Conservation (phyloP, 2,797 vertebrate genomes). For the Sebastes glaucus region DNA sequence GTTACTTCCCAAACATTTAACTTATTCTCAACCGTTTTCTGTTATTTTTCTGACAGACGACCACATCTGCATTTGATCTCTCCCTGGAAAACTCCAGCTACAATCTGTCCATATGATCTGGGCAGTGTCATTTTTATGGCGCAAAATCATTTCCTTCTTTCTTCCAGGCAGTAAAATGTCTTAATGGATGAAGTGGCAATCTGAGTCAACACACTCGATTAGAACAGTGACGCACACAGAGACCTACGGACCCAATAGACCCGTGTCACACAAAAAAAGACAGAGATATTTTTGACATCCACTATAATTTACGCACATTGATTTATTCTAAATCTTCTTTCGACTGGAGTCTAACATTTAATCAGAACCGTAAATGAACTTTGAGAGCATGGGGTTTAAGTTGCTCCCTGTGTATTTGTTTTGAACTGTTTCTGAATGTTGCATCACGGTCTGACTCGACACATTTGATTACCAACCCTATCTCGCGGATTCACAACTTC, state of each 20-base stretch:
- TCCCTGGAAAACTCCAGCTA: conserved; percentile 9
- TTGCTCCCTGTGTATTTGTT: not conserved
- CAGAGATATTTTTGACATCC: not conserved
- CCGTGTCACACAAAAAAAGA: not conserved
- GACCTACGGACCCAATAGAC: not conserved
- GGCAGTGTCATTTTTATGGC: not conserved
- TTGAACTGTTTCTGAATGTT: conserved; percentile 26
- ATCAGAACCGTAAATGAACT: not conserved
- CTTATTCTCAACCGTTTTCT: not conserved
- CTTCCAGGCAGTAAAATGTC: not conserved
- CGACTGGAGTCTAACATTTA: not conserved
- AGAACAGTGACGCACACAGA: not conserved
- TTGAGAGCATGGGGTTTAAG: not conserved
- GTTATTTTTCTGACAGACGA: not conserved
- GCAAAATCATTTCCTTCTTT: not conserved
- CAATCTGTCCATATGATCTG: not conserved
- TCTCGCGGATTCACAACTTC: not conserved
- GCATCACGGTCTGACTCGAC: not conserved
- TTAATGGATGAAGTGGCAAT: not conserved
- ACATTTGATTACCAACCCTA: conserved; percentile 11
- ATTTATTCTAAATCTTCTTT: not conserved
- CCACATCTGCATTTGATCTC: conserved; percentile 1
- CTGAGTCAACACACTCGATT: not conserved
- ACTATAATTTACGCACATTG: not conserved
- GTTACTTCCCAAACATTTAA: not conserved